Base-by-base conservation (phyloP, 2,113 vertebrate genomes). In the Tachycineta bicolor region DNA sequence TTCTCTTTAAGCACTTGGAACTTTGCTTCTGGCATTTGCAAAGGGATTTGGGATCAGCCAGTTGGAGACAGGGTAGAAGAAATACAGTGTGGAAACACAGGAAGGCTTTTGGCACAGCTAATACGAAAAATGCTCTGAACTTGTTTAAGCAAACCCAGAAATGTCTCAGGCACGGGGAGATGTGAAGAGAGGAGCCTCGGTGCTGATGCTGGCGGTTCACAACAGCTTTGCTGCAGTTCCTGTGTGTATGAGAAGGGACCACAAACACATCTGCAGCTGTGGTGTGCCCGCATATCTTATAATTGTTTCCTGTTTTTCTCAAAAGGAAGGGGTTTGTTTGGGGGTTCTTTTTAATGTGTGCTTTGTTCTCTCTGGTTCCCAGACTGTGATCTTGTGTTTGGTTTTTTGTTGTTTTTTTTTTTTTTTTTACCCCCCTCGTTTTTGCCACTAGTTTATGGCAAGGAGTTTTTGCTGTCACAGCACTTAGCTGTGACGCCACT, bases 221-320 rank as follows among this genome's bases (percentile, higher is more conserved):
- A 80, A 55, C 37, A 79, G 28, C 71, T 74, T 69, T 24, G 60
- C 62, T 83, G 68, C 82, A 88, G 91, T 83, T 95, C 79, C 87
- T 95, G 47, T 90, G 9, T 83, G 28, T 46, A 6, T 63, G 56
- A 89, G 60, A 53, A 64, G 16, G 65, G 86, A 56, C 87, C 94
- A 50, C 93, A 90, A 75, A 68, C 68, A 41, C 33, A 22, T 83
- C 58, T 89, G 88, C 90, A 94, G 79, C 90, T 94, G 75, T 77
- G 80, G 33, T 83, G 75, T 80, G 37, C 1, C 1, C 55, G 92
- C 24, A 5, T 55, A 69, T 93, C 87, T 95, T 82, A 15, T 18
- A 80, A 93, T 87, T 87, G 71, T 91, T 96, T 96, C 87, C 92
- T 96, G 93, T 93, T 96, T 89, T 93, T 89, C 55, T 87, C 64